Percentiles rank a stretch among this genome's conserved stretches.
These are phyloP conservation scores for Andrena cerasifolii DNA, from an alignment of 1,140 invertebrate genomes.

Conservation along the genomic window DNA sequence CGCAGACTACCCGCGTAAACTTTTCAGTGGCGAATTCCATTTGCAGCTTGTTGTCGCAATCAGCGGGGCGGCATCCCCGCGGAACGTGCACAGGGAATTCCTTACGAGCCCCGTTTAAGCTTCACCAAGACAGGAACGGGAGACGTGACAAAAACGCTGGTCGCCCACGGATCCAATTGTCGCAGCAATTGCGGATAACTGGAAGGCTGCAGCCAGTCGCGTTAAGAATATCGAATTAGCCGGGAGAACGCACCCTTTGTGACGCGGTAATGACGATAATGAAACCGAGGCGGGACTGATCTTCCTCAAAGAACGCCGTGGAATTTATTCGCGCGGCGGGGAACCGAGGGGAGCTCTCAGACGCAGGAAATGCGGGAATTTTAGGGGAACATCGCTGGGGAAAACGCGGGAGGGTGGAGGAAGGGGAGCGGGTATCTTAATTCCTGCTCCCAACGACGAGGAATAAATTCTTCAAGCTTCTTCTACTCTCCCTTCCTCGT, in stretches of 20 bases:
- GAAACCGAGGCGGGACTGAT: background rate
- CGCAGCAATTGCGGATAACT: constrained; percentile 6
- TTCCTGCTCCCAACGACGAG: no score
- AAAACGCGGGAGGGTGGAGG: no score
- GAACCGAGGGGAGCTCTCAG: background rate
- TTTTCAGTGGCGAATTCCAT: background rate
- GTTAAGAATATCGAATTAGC: constrained; percentile 40
- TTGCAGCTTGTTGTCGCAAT: background rate
- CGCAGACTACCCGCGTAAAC: background rate
- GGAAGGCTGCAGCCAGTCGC: background rate
- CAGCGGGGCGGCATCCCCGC: background rate
- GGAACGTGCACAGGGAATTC: background rate
- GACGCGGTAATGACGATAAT: background rate
- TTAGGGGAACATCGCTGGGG: no score
- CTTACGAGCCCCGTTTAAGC: background rate
- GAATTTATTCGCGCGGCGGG: background rate
- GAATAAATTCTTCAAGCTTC: no score
- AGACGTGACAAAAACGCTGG: background rate
- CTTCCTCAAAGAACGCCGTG: background rate
- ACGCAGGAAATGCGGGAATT: no score
- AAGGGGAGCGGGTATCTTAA: no score
- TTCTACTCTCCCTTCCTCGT: no score
- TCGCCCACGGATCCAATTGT: constrained; percentile 18
- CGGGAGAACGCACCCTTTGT: constrained; percentile 5
- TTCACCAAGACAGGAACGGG: background rate